phyloP scores from a whole-genome alignment of 2,888 invertebrate genomes.

The Eledone cirrhosa region DNA sequence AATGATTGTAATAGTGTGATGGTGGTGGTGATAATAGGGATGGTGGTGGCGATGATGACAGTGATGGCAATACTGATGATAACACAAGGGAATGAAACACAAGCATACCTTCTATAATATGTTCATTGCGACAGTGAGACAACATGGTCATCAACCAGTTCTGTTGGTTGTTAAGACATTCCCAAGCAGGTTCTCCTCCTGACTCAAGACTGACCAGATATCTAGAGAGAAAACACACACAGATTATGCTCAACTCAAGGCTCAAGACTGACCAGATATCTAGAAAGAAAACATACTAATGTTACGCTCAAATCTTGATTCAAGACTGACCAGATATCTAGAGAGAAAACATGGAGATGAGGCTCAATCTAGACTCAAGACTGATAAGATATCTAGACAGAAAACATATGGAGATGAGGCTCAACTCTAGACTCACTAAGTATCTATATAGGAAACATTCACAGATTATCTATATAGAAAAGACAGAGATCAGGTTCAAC shows the following conservation, averaged over 20 bases:
- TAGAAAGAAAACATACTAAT: conserved; percentile 34
- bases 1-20: no score
- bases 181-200: conserved; percentile 94
- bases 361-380: conserved; percentile 70
- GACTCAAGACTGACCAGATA: conserved; percentile 68
- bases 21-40: no score
- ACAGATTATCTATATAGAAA: no score
- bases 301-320: conserved; percentile 73
- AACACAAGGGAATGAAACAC: no score
- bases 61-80: no score
- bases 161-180: conserved; percentile 85
- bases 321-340: conserved; percentile 63
- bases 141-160: conserved; percentile 74
- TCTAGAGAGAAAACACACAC: conserved; percentile 40
- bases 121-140: conserved; percentile 72
- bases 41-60: no score
- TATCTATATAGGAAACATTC: no score
- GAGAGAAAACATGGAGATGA: not conserved
- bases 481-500: no score
- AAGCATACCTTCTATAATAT: conserved; percentile 67
- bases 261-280: conserved; percentile 64
- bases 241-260: conserved; percentile 72
- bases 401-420: not conserved
- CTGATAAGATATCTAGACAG: conserved; percentile 60
- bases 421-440: conserved; percentile 69